These are phyloP conservation scores for Battus philenor DNA, from an alignment of 1,140 invertebrate species.

Conservation along the genomic window DNA sequence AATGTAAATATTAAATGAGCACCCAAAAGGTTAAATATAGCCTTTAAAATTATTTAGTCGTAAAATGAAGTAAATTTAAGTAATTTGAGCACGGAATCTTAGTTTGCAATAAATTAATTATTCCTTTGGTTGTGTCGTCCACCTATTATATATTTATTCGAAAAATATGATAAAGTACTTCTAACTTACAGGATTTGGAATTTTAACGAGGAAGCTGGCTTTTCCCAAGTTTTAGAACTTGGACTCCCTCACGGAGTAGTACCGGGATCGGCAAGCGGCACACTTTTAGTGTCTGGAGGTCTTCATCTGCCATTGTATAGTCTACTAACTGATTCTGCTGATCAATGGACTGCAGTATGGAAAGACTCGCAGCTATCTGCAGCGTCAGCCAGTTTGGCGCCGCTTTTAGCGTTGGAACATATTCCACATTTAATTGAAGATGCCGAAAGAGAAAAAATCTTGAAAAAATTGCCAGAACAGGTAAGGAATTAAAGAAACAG, in stretches of 20 bases:
- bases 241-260: constrained; percentile 78
- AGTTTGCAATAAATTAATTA: too few relatives aligned
- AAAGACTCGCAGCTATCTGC: constrained; percentile 58
- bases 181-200: constrained; percentile 78
- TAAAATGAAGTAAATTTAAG: too few relatives aligned
- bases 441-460: constrained; percentile 58
- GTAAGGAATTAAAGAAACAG: constrained; percentile 45
- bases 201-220: constrained; percentile 81
- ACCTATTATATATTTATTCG: too few relatives aligned
- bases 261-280: constrained; percentile 78
- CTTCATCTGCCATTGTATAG: constrained; percentile 73
- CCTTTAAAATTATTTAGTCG: too few relatives aligned
- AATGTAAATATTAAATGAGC: too few relatives aligned
- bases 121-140: too few relatives aligned
- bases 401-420: constrained; percentile 68
- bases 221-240: constrained; percentile 80
- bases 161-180: too few relatives aligned
- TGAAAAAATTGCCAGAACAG: constrained; percentile 73
- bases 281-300: constrained; percentile 77
- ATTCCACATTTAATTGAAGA: constrained; percentile 71
- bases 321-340: constrained; percentile 43
- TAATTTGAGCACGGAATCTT: too few relatives aligned
- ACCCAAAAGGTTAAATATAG: too few relatives aligned
- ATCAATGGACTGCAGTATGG: constrained; percentile 58
- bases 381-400: constrained; percentile 53